These are phyloP conservation scores for Schizaphis graminum DNA, from an alignment of 2,888 invertebrate genomes.

Conservation along the genomic window DNA sequence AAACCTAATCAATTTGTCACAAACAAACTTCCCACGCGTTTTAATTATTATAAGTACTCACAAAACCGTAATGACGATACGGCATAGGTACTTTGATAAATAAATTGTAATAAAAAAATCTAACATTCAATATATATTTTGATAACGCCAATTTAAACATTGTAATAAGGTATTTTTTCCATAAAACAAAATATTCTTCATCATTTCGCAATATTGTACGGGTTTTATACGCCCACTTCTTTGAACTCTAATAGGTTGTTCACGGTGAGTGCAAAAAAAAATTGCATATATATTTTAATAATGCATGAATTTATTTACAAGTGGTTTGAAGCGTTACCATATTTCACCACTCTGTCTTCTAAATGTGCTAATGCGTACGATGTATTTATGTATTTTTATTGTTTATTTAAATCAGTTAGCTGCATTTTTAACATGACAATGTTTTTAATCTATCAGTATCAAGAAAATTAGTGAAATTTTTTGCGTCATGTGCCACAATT, in stretches of 20 bases:
- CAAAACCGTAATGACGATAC: neutral
- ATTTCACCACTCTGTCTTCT: neutral
- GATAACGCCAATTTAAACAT: neutral
- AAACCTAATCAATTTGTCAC: neutral
- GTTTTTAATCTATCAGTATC: neutral
- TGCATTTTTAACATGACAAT: neutral
- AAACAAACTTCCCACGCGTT: neutral
- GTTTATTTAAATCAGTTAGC: neutral
- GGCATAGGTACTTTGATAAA: neutral
- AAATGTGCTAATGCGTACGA: neutral
- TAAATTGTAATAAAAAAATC: neutral
- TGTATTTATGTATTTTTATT: neutral
- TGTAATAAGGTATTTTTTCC: neutral
- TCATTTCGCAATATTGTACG: neutral
- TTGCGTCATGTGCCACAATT: neutral
- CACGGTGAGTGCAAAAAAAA: neutral
- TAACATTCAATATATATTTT: neutral
- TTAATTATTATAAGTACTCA: neutral
- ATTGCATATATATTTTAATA: neutral
- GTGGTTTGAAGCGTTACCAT: neutral
- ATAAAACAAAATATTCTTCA: neutral
- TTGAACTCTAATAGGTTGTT: neutral
- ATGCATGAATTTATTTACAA: neutral
- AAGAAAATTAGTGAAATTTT: neutral
- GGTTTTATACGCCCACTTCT: neutral